Percentiles rank a stretch among this genome's conserved stretches.
Evolutionary conservation across 2,888 invertebrate species (phyloP).

Genomic region (Heterodera filipjevi): DNA sequence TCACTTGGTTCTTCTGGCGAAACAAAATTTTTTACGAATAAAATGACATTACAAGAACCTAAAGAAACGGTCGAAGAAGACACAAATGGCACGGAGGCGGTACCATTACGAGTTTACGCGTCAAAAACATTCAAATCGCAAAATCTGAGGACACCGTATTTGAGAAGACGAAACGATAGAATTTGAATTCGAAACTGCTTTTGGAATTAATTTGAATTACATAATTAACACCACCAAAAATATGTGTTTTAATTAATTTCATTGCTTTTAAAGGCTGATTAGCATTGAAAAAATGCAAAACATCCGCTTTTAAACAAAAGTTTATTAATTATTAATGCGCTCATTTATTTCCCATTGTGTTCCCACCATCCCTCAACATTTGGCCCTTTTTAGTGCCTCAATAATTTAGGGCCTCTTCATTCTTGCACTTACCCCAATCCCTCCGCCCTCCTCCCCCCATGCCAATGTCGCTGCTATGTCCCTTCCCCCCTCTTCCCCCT

Average conservation of each 20-base stretch:
- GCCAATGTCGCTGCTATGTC: not conserved
- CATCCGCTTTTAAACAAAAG: not conserved
- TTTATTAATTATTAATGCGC: not conserved
- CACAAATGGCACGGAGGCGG: not conserved
- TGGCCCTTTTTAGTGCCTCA: not conserved
- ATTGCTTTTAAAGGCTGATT: no score
- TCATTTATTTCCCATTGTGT: not conserved
- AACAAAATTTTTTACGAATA: not conserved
- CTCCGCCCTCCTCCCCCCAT: not conserved
- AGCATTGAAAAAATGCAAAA: no score
- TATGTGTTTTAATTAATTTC: no score
- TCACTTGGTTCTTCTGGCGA: not conserved
- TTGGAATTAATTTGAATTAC: no score
- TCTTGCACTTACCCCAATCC: not conserved
- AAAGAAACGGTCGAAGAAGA: not conserved
- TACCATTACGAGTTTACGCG: slow-evolving; percentile 27
- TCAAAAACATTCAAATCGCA: slow-evolving; percentile 32
- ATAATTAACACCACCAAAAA: no score
- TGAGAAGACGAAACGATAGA: slow-evolving; percentile 18
- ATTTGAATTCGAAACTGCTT: not conserved
- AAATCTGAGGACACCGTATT: slow-evolving; percentile 27
- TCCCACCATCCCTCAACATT: not conserved
- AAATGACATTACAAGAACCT: not conserved
- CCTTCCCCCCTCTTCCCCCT: not conserved
- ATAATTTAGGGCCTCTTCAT: slow-evolving; percentile 1